Conservation (phyloP, 2,888 invertebrate genomes). For the Mimachlamys varia region DNA sequence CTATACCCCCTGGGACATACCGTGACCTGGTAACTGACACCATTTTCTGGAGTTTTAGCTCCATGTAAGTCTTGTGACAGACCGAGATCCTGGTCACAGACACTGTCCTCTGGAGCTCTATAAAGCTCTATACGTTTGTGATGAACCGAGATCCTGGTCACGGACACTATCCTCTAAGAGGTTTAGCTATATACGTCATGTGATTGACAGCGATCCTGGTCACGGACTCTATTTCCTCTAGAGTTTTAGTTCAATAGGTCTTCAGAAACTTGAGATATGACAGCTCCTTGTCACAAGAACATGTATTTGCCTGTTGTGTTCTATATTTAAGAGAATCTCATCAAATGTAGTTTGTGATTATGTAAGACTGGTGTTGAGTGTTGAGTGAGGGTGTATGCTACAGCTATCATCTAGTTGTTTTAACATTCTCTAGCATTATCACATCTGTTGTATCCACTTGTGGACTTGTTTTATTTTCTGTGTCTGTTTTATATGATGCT, state of each 20-base stretch:
- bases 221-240: too few species aligned
- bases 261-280: not conserved
- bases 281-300: not conserved
- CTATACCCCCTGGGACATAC: too few species aligned
- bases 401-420: not conserved
- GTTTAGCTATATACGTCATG: too few species aligned
- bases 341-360: slow-evolving; percentile 6
- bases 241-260: too few species aligned
- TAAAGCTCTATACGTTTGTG: too few species aligned
- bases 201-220: too few species aligned
- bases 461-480: slow-evolving; percentile 2
- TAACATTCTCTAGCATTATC: slow-evolving; percentile 25
- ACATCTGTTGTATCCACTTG: slow-evolving; percentile 1
- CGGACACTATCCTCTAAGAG: not conserved
- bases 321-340: slow-evolving; percentile 9
- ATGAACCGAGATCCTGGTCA: not conserved
- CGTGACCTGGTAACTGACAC: too few species aligned
- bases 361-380: not conserved
- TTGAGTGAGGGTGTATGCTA: not conserved
- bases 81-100: too few species aligned
- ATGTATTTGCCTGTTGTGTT: not conserved
- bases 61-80: too few species aligned
- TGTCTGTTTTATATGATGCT: slow-evolving; percentile 25
- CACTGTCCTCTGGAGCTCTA: too few species aligned
- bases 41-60: too few species aligned